Conservation (phyloP, 1,140 invertebrate genomes). For the Drosophila triauraria region DNA sequence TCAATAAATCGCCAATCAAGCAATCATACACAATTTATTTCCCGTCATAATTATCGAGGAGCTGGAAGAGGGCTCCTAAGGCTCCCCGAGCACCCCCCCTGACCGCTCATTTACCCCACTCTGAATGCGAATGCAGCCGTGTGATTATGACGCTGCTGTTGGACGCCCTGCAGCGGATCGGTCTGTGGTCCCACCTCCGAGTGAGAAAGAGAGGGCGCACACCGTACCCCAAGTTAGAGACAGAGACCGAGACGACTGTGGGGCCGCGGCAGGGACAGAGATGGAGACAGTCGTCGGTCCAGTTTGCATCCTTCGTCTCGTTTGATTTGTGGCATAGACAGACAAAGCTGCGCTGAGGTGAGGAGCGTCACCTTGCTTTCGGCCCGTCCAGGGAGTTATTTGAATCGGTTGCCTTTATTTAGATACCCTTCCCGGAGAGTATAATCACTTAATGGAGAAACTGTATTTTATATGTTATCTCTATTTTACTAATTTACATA, state of each 20-base stretch:
- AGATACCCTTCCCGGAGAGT: slow-evolving; percentile 6
- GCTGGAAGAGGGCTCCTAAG: slow-evolving; percentile 32
- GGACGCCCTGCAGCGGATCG: slow-evolving; percentile 76
- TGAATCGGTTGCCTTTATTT: slow-evolving; percentile 51
- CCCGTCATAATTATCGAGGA: slow-evolving; percentile 83
- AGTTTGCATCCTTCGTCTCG: slow-evolving; percentile 60
- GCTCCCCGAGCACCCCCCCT: slow-evolving; percentile 12
- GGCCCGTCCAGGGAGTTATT: slow-evolving; percentile 53
- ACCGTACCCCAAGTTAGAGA: slow-evolving; percentile 18
- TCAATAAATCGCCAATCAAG: slow-evolving; percentile 85
- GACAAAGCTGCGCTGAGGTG: slow-evolving; percentile 40
- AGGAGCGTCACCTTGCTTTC: slow-evolving; percentile 25
- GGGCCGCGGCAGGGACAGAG: neutral
- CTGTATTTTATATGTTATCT: neutral
- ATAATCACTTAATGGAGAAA: neutral
- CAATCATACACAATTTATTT: slow-evolving; percentile 85
- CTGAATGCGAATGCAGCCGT: slow-evolving; percentile 58
- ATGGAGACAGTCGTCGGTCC: slow-evolving; percentile 50
- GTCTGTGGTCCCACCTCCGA: slow-evolving; percentile 37
- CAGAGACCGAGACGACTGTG: slow-evolving; percentile 9
- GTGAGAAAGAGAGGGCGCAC: slow-evolving; percentile 15
- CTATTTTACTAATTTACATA: no score
- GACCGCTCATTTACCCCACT: slow-evolving; percentile 27
- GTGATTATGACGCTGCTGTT: slow-evolving; percentile 80
- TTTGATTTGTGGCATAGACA: slow-evolving; percentile 81